These are phyloP conservation scores for Siniperca scherzeri DNA, from an alignment of 2,797 vertebrate genomes.

Conservation along the genomic window DNA sequence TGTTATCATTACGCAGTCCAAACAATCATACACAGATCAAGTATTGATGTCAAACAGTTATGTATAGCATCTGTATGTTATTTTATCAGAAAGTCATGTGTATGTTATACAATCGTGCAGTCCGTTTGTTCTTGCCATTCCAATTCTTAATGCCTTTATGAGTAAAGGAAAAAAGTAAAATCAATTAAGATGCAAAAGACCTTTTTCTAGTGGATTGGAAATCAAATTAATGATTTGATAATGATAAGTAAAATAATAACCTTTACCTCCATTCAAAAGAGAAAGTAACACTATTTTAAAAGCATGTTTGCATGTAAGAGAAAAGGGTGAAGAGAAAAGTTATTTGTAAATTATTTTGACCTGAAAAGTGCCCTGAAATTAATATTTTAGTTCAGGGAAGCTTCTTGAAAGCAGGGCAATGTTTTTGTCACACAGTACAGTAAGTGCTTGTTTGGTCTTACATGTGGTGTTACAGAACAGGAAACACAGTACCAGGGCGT, in stretches of 20 bases:
- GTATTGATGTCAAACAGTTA: too few relatives aligned
- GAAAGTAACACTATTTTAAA: background rate
- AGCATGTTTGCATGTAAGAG: background rate
- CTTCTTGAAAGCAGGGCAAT: slow-evolving; percentile 1
- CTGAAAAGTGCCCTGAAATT: slow-evolving; percentile 16
- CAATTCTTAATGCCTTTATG: background rate
- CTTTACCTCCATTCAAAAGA: background rate
- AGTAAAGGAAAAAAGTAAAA: background rate
- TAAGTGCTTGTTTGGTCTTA: slow-evolving; percentile 48
- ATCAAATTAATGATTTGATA: background rate
- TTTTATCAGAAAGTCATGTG: too few relatives aligned
- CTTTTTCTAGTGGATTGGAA: background rate
- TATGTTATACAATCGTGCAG: too few relatives aligned
- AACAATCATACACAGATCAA: too few relatives aligned
- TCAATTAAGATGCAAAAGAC: background rate
- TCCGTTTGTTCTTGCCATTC: too few relatives aligned
- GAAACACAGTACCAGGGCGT: background rate
- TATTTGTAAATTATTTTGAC: slow-evolving; percentile 4
- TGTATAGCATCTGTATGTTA: too few relatives aligned
- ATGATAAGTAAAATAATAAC: background rate
- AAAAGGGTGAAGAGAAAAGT: background rate
- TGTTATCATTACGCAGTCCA: too few relatives aligned
- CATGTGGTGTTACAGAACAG: slow-evolving; percentile 26
- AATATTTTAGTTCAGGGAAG: slow-evolving; percentile 11
- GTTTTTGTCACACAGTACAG: background rate